Evolutionary conservation across 2,888 invertebrate species (phyloP), one percentile per base, ranked within the genome.

Genomic region (Himalopsyche kuldschensis): DNA sequence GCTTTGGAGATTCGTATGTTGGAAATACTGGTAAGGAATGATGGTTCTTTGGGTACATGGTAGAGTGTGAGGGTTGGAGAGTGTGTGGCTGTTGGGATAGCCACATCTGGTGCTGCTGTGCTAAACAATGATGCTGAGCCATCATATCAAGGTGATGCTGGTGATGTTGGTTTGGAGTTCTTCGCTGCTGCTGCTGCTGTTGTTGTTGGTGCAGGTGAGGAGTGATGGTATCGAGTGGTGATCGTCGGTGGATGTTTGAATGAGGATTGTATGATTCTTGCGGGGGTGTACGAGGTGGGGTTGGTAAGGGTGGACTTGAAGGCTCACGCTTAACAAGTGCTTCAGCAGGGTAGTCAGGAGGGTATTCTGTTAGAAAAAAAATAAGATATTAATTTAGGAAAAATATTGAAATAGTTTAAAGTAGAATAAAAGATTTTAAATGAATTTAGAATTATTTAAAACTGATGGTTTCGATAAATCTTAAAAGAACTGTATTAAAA

Each of bases 201-300:
- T 80, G 80, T 15, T 41, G 41, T 41, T 41, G 41, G 15, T 41
- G 41, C 4, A 41, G 41, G 69, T 80, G 75, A 80, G 85, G 90
- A 89, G 80, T 89, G 89, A 90, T 91, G 90, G 86, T 89, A 88
- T 85, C 84, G 82, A 75, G 90, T 89, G 85, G 90, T 90, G 87
- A 90, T 90, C 79, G 91, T 89, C 69, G 91, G 90, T 86, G 90
- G 85, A 92, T 90, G 55, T 92, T 91, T 82, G 75, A 27, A 47
- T 69, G 78, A 17, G 91, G 87, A 5, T 55, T 55, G 55, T 55
- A 55, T 6, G 55, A 55, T n/a, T 55, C 55, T 27, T 93, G 95
- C 80, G 95, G 95, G 88, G 95, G 95, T 87, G 95, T 95, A 87
- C 94, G 94, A 17, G 95, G 95, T 75, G 95, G 95, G 87, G 95